A percentile compares a stretch with the other conserved stretches of the same genome.
phyloP scores from a whole-genome alignment of 2,888 invertebrate species.

The Ornithoptera priamus region DNA sequence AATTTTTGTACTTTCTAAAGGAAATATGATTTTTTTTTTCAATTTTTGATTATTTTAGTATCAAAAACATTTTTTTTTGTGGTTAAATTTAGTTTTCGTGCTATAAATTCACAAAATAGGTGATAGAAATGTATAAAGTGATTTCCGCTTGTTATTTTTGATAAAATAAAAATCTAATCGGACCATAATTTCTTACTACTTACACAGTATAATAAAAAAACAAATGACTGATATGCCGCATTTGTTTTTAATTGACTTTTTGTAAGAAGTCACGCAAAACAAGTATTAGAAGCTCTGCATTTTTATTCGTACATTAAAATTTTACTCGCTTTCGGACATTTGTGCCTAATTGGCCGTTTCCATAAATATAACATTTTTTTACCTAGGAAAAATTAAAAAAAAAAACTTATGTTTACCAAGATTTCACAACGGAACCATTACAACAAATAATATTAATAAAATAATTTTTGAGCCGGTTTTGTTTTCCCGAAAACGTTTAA shows the following conservation, averaged over 20 bases:
- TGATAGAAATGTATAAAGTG: background rate
- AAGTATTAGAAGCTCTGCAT: conserved; percentile 43
- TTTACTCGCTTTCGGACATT: conserved; percentile 12
- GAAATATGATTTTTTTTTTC: too few species aligned
- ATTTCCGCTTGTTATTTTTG: background rate
- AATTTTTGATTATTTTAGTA: too few species aligned
- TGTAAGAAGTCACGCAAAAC: conserved; percentile 48
- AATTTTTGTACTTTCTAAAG: too few species aligned
- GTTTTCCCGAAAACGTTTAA: background rate
- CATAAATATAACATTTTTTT: background rate
- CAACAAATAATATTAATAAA: background rate
- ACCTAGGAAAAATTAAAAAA: background rate
- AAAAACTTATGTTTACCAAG: background rate
- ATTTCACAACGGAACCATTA: background rate
- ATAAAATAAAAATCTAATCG: background rate
- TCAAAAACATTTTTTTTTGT: too few species aligned
- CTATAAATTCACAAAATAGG: background rate
- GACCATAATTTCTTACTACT: background rate
- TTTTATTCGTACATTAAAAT: conserved; percentile 28
- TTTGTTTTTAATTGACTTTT: conserved; percentile 42
- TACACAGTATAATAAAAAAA: conserved; percentile 5
- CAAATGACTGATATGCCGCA: conserved; percentile 35
- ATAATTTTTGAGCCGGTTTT: too few species aligned
- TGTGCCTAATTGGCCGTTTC: conserved; percentile 9
- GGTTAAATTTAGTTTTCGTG: background rate